These are phyloP conservation scores for Clunio marinus DNA, from an alignment of 2,888 invertebrate species.

Conservation along the genomic window DNA sequence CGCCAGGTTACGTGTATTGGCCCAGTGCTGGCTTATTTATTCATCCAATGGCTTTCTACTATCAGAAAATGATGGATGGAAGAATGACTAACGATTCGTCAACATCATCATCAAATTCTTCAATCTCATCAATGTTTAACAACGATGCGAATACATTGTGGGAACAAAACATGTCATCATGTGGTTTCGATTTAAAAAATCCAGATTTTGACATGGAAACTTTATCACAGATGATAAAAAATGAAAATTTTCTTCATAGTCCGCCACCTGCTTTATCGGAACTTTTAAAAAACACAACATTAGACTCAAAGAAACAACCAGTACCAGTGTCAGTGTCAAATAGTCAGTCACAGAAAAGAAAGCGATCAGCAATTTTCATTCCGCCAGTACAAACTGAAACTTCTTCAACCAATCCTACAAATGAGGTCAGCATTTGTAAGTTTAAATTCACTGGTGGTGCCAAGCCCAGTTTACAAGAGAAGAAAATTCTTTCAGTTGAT, in stretches of 20 bases:
- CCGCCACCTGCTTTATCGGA: slow-evolving; percentile 21
- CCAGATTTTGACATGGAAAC: slow-evolving; percentile 35
- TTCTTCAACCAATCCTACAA: slow-evolving; percentile 65
- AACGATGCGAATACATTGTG: slow-evolving; percentile 2
- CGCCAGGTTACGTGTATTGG: slow-evolving; percentile 63
- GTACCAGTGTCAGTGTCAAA: neutral
- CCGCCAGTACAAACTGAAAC: slow-evolving; percentile 75
- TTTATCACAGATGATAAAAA: slow-evolving; percentile 40
- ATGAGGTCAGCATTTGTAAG: slow-evolving; percentile 86
- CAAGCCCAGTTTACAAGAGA: slow-evolving; percentile 82
- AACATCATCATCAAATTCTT: slow-evolving; percentile 43
- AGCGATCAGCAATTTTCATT: slow-evolving; percentile 78
- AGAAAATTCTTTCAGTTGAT: slow-evolving; percentile 87
- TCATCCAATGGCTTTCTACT: slow-evolving; percentile 73
- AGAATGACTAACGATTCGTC: slow-evolving; percentile 43
- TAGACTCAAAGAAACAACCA: neutral
- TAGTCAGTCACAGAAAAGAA: slow-evolving; percentile 59
- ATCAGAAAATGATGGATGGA: slow-evolving; percentile 65
- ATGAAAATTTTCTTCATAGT: slow-evolving; percentile 36
- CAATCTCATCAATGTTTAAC: slow-evolving; percentile 17
- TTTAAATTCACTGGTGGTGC: slow-evolving; percentile 91
- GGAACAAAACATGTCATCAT: slow-evolving; percentile 21
- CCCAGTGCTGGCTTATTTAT: slow-evolving; percentile 66
- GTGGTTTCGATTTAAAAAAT: slow-evolving; percentile 7
- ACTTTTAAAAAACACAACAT: slow-evolving; percentile 13